Conservation (phyloP, 2,888 invertebrate species). For the Xylocampa areola region DNA sequence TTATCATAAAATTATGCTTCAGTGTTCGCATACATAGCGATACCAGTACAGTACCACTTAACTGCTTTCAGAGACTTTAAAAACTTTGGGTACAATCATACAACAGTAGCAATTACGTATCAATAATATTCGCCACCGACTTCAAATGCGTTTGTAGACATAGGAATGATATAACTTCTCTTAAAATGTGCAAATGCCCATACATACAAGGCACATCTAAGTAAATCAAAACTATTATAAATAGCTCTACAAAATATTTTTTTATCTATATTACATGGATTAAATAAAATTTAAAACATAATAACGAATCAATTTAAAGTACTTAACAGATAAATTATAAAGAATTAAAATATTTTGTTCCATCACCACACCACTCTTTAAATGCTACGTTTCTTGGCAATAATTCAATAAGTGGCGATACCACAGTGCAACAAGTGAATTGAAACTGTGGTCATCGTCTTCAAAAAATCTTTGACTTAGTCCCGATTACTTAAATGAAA, state of each 20-base stretch:
- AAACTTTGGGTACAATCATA: conserved; percentile 23
- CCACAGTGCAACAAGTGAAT: not conserved
- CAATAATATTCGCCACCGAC: conserved; percentile 9
- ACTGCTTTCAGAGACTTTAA: conserved; percentile 18
- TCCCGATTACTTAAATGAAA: no score
- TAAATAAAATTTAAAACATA: conserved; percentile 5
- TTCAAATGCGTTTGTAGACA: conserved; percentile 26
- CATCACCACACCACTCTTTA: not conserved
- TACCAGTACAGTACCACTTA: conserved; percentile 2
- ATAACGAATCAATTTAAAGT: not conserved
- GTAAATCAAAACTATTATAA: conserved; percentile 36
- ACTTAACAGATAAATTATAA: not conserved
- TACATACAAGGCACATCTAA: conserved; percentile 49
- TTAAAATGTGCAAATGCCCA: conserved; percentile 43
- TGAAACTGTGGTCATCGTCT: no score
- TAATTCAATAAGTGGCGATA: conserved; percentile 6
- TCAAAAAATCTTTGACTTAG: no score
- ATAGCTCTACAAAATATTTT: not conserved
- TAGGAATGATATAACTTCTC: conserved; percentile 54
- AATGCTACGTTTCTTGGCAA: conserved; percentile 3
- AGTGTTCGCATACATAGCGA: no score
- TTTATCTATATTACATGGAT: conserved; percentile 9
- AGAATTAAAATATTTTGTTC: conserved; percentile 28
- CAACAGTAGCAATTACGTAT: conserved; percentile 6
- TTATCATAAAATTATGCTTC: no score